These are phyloP conservation scores for Hyles vespertilio DNA, from an alignment of 1,140 invertebrate species.

Conservation along the genomic window DNA sequence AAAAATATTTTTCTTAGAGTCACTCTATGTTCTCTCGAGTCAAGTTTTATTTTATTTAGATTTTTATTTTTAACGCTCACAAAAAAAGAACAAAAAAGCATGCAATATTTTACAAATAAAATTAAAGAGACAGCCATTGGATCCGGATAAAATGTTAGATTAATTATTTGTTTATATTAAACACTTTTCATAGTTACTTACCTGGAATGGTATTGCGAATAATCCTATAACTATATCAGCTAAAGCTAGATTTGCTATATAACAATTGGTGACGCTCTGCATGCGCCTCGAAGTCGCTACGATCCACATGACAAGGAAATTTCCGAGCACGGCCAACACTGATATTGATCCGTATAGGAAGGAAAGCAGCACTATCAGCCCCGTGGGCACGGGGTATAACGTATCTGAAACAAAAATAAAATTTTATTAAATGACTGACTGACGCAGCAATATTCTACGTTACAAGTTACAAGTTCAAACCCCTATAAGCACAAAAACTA, in stretches of 20 bases:
- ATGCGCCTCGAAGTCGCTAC: constrained; percentile 83
- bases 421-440: background rate
- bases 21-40: too few species aligned
- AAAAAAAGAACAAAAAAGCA: too few species aligned
- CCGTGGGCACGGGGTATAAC: constrained; percentile 84
- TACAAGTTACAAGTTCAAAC: too few species aligned
- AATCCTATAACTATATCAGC: constrained; percentile 88
- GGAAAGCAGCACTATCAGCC: constrained; percentile 84
- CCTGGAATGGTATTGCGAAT: constrained; percentile 88
- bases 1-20: too few species aligned
- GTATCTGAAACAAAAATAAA: constrained; percentile 51
- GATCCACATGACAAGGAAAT: constrained; percentile 88
- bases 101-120: too few species aligned
- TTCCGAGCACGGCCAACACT: constrained; percentile 86
- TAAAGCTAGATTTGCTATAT: constrained; percentile 86
- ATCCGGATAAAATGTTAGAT: too few species aligned
- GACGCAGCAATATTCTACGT: too few species aligned
- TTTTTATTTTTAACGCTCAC: too few species aligned
- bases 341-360: constrained; percentile 89
- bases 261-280: constrained; percentile 90
- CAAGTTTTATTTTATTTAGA: too few species aligned
- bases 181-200: constrained; percentile 51
- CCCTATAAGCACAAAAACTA: too few species aligned
- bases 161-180: too few species aligned
- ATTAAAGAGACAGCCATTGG: too few species aligned